Conservation (phyloP, 2,888 invertebrate genomes). For the Gnatocerus cornutus region DNA sequence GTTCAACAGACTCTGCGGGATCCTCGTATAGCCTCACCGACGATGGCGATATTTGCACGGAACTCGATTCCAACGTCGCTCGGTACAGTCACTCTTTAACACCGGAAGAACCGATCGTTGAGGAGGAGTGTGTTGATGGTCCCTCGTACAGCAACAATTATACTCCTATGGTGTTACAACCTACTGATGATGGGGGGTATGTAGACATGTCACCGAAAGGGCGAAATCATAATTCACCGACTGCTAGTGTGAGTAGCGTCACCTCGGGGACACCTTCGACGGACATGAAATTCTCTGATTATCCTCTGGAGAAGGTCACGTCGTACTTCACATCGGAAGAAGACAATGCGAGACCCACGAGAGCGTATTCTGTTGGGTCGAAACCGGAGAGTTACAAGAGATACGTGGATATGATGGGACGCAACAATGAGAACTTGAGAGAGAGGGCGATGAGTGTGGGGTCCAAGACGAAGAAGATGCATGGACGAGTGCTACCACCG, state of each 20-base stretch:
- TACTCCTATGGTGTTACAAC: constrained; percentile 81
- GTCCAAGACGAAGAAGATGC: constrained; percentile 75
- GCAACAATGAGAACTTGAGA: constrained; percentile 72
- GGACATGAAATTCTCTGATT: constrained; percentile 83
- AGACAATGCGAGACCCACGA: constrained; percentile 75
- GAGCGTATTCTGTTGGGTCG: constrained; percentile 91
- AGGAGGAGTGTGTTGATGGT: constrained; percentile 74
- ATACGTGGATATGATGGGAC: constrained; percentile 68
- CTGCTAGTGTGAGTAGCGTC: constrained; percentile 82
- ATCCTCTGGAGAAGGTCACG: constrained; percentile 86
- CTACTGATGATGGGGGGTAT: constrained; percentile 71
- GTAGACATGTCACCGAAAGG: constrained; percentile 75
- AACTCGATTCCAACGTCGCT: constrained; percentile 57
- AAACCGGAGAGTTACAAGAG: constrained; percentile 75
- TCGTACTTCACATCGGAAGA: constrained; percentile 81
- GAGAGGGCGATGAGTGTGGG: constrained; percentile 87
- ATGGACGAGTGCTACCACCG: constrained; percentile 63
- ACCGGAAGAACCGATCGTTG: constrained; percentile 79
- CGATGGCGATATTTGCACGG: constrained; percentile 71
- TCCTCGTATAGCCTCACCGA: constrained; percentile 81
- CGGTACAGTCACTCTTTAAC: constrained; percentile 74
- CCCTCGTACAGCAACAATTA: constrained; percentile 67
- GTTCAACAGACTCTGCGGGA: constrained; percentile 79
- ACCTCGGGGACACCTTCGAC: constrained; percentile 89
- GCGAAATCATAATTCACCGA: constrained; percentile 72